These are phyloP conservation scores for Xestia c-nigrum DNA, from an alignment of 2,888 invertebrate genomes.

Conservation along the genomic window DNA sequence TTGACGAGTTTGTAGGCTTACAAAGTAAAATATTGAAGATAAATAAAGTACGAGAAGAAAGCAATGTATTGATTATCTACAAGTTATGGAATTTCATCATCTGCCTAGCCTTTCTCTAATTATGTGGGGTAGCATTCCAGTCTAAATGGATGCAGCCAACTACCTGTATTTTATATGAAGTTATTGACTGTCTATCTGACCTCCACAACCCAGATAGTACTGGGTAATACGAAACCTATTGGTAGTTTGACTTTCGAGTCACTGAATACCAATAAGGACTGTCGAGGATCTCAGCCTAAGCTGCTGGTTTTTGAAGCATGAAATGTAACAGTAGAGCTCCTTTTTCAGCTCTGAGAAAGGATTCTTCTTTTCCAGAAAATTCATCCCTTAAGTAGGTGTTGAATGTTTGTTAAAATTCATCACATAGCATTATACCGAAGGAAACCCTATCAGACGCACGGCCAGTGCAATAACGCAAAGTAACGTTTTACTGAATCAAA, in stretches of 20 bases:
- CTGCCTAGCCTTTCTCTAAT: background rate
- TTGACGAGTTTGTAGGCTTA: background rate
- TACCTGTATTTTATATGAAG: background rate
- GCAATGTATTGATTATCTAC: background rate
- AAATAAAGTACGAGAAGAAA: background rate
- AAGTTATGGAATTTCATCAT: background rate
- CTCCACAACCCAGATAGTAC: background rate
- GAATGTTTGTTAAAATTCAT: background rate
- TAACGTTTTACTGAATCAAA: background rate
- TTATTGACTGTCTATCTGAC: background rate
- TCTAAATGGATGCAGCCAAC: background rate
- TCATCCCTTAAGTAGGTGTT: background rate
- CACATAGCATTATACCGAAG: background rate
- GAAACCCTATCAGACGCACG: background rate
- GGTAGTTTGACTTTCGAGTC: background rate
- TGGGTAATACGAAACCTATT: background rate
- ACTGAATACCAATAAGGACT: background rate
- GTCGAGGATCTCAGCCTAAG: background rate
- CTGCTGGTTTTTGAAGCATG: background rate
- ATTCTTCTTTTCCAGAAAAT: background rate
- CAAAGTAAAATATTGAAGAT: background rate
- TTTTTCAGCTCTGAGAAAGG: background rate
- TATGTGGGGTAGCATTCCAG: background rate
- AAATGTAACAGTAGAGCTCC: background rate
- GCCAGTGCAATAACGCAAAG: background rate